These are phyloP conservation scores for Pyrgus malvae DNA, from an alignment of 2,888 invertebrate species.

Conservation along the genomic window DNA sequence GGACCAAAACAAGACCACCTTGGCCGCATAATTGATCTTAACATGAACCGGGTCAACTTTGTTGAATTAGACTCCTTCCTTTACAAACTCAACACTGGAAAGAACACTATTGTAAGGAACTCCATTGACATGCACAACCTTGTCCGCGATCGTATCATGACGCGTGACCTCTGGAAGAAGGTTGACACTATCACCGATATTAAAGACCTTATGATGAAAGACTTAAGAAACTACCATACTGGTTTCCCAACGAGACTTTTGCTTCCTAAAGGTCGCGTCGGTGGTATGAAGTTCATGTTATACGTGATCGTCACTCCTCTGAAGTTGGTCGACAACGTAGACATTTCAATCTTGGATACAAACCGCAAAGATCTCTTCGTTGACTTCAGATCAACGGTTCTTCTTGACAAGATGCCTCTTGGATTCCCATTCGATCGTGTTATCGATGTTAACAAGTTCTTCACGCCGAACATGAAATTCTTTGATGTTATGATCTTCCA, in stretches of 20 bases:
- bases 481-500: slow-evolving; percentile 85
- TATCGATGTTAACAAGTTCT: slow-evolving; percentile 81
- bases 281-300: slow-evolving; percentile 84
- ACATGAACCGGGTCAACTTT: slow-evolving; percentile 82
- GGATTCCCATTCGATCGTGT: slow-evolving; percentile 89
- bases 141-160: slow-evolving; percentile 84
- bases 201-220: slow-evolving; percentile 54
- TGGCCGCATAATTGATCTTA: slow-evolving; percentile 79
- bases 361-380: slow-evolving; percentile 63
- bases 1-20: slow-evolving; percentile 85
- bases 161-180: slow-evolving; percentile 83
- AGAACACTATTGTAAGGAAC: slow-evolving; percentile 83
- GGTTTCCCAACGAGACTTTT: slow-evolving; percentile 87
- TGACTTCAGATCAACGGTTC: slow-evolving; percentile 61
- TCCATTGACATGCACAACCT: slow-evolving; percentile 85
- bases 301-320: slow-evolving; percentile 83
- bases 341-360: slow-evolving; percentile 59
- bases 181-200: slow-evolving; percentile 76
- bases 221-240: slow-evolving; percentile 75
- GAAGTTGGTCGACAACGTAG: slow-evolving; percentile 62
- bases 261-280: slow-evolving; percentile 85
- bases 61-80: slow-evolving; percentile 84
- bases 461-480: slow-evolving; percentile 85
- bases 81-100: slow-evolving; percentile 82
- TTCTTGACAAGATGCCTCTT: slow-evolving; percentile 83